Percentiles rank a stretch among this genome's conserved stretches.
Evolutionary conservation across 2,797 vertebrate genomes (phyloP).

Genomic region (Synaphobranchus kaupii): DNA sequence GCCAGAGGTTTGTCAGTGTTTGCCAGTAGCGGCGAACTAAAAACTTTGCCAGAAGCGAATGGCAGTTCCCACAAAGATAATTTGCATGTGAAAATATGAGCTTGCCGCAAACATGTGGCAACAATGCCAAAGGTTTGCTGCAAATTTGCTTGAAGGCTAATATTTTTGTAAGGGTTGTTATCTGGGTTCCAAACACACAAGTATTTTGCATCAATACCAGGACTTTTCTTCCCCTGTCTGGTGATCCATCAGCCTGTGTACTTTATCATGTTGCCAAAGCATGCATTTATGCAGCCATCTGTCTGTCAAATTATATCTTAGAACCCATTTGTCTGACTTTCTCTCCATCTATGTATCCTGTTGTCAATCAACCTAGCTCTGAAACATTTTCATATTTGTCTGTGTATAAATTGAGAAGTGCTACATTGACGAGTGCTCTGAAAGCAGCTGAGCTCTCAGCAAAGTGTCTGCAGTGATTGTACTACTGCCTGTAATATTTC

Average conservation of each 20-base stretch:
- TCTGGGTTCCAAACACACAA: constrained; percentile 64
- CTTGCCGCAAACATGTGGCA: too few relatives aligned
- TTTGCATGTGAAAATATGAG: too few relatives aligned
- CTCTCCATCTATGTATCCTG: constrained; percentile 67
- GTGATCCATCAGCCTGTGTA: constrained; percentile 80
- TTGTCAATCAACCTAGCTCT: constrained; percentile 69
- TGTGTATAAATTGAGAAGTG: constrained; percentile 40
- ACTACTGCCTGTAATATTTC: constrained; percentile 27
- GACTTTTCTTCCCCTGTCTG: constrained; percentile 71
- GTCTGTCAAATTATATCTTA: constrained; percentile 1
- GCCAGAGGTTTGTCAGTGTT: too few relatives aligned
- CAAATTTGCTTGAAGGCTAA: too few relatives aligned
- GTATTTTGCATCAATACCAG: constrained; percentile 60
- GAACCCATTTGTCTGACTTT: constrained; percentile 67
- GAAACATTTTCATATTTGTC: constrained; percentile 41
- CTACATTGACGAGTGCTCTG: constrained; percentile 2
- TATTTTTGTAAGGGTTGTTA: constrained; percentile 50
- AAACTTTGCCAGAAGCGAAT: too few relatives aligned
- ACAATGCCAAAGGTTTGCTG: too few relatives aligned
- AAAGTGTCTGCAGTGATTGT: constrained; percentile 52
- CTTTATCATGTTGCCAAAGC: constrained; percentile 1
- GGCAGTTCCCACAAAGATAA: too few relatives aligned
- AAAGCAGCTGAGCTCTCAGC: neutral
- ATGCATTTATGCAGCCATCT: constrained; percentile 73
- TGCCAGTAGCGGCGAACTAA: too few relatives aligned